Evolutionary conservation across 2,113 vertebrate species (phyloP), one percentile per base, ranked within the genome.

Genomic region (Eleginops maclovinus): DNA sequence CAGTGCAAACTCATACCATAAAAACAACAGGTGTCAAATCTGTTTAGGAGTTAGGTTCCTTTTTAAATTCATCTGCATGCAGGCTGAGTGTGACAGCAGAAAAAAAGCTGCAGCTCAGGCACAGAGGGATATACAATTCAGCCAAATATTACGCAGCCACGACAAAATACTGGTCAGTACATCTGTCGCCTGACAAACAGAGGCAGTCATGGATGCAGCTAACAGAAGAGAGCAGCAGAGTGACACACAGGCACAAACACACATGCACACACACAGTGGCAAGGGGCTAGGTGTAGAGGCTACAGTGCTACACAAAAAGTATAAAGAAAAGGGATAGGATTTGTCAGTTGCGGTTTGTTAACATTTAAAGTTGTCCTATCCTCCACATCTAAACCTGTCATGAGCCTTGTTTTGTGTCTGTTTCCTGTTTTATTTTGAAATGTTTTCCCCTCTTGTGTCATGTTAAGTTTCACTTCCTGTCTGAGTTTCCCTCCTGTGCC

Each of bases 1-100:
- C 31, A 54, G 21, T 59, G 14, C 1, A 28, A 58, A 31, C 12
- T 31, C n/a, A 44, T 53, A 56, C 28, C 9, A 22, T 24, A 55
- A 12, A 54, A 28, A 44, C 21, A 58, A 46, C 44, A 76, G 56
- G 53, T 36, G 61, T 61, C 47, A 60, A 21, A 73, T 31, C 56
- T 16, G 21, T 58, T 51, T 41, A 19, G 4, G 6, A 43, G 2
- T 24, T 55, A 2, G 19, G 46, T 31, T 15, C 16, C 31, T 61
- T 43, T n/a, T 10, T 13, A 8, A 24, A 50, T 22, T 4, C 12
- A 67, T 72, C 46, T 75, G 53, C 24, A 75, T 55, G 43, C 19
- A 69, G 12, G 12, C 3, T 0, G 6, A 77, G 56, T 13, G 11
- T 1, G 4, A 43, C 1, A 28, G 41, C 0, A 46, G 22, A 10